Percentiles rank a stretch among this genome's conserved stretches.
Conservation (phyloP, 2,797 vertebrate genomes). For the Varecia variegata region DNA sequence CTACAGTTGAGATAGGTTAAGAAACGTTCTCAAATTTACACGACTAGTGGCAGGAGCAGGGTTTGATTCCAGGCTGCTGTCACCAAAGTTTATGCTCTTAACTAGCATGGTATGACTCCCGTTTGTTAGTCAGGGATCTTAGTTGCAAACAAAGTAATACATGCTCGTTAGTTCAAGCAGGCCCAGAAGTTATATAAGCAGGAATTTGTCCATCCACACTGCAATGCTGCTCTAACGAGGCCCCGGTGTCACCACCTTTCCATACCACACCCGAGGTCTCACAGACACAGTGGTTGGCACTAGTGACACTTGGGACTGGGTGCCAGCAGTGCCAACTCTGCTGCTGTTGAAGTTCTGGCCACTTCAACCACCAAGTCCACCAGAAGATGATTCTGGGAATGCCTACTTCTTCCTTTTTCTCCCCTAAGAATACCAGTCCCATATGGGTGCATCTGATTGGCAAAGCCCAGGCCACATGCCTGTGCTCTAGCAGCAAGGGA, state of each 20-base stretch:
- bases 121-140: background rate
- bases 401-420: background rate
- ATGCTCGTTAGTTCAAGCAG: background rate
- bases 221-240: background rate
- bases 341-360: background rate
- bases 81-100: background rate
- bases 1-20: background rate
- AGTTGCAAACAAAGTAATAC: background rate
- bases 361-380: fast-evolving
- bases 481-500: background rate
- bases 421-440: background rate
- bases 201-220: no score
- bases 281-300: background rate
- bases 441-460: background rate
- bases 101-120: background rate
- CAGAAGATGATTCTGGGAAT: background rate
- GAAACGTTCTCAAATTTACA: background rate
- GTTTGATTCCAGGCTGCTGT: background rate
- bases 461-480: background rate
- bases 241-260: fast-evolving
- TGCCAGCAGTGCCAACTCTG: background rate
- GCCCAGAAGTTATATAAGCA: background rate
- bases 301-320: background rate
- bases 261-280: background rate
- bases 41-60: background rate